Percentiles rank a stretch among this genome's conserved stretches.
These are phyloP conservation scores for Platysternon megacephalum DNA, from an alignment of 2,113 vertebrate genomes.

Conservation along the genomic window DNA sequence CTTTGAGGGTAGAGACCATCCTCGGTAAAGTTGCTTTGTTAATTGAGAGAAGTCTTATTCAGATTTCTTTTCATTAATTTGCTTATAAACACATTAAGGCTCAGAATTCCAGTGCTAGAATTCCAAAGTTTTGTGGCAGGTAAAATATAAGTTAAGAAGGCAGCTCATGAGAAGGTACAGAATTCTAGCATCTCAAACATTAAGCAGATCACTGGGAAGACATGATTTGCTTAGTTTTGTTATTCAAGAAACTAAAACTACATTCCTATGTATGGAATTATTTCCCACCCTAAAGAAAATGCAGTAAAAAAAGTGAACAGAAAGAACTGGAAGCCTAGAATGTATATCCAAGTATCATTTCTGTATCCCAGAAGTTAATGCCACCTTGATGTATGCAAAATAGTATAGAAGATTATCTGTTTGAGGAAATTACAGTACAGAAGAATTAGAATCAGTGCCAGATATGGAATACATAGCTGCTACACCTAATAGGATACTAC, in stretches of 20 bases:
- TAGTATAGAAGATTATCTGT: neutral
- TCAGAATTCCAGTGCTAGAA: neutral
- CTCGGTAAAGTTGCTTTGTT: neutral
- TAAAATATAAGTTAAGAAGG: neutral
- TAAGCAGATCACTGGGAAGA: neutral
- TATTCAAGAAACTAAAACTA: neutral
- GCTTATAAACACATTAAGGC: neutral
- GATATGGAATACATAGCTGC: neutral
- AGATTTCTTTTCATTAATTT: neutral
- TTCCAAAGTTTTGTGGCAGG: neutral
- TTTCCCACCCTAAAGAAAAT: neutral
- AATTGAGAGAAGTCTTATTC: neutral
- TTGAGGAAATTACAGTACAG: neutral
- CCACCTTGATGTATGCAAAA: neutral
- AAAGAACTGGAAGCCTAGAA: no score
- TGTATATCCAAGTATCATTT: neutral
- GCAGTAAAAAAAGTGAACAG: neutral
- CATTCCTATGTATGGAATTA: neutral
- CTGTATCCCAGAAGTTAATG: neutral
- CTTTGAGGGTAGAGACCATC: neutral
- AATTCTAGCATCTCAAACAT: neutral
- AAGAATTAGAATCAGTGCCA: neutral
- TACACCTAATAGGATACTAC: conserved; percentile 14
- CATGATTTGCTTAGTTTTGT: neutral
- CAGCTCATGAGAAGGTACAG: rapidly evolving